A percentile compares a stretch with the other conserved stretches of the same genome.
These are phyloP conservation scores for Vultur gryphus DNA, from an alignment of 2,797 vertebrate species.

Conservation along the genomic window DNA sequence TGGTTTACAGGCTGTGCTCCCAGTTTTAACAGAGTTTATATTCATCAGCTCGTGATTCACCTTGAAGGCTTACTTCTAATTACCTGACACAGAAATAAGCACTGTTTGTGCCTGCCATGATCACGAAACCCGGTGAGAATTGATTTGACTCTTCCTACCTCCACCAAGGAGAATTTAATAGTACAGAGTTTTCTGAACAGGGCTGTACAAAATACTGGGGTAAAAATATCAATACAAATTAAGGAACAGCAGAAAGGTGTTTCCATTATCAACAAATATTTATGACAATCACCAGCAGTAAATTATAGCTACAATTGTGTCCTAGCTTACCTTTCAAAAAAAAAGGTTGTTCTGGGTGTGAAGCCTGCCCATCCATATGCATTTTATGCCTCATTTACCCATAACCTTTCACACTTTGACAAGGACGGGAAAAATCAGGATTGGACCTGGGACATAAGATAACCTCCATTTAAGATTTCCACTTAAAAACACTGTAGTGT, in stretches of 20 bases:
- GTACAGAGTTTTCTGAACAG: background rate
- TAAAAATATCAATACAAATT: background rate
- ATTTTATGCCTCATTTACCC: background rate
- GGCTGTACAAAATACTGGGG: background rate
- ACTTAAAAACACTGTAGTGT: background rate
- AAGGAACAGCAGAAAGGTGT: background rate
- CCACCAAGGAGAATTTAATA: background rate
- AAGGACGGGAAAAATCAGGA: background rate
- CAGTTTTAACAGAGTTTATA: background rate
- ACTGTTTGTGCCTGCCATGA: background rate
- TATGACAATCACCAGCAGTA: background rate
- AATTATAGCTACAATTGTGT: background rate
- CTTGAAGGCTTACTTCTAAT: background rate
- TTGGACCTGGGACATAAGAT: background rate
- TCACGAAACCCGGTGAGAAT: background rate
- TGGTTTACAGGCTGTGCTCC: background rate
- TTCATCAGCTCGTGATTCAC: background rate
- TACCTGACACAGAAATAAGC: background rate
- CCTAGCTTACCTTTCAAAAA: background rate
- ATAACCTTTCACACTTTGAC: background rate
- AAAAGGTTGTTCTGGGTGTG: background rate
- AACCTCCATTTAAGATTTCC: background rate
- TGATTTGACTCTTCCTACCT: background rate
- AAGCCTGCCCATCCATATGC: background rate
- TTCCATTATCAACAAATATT: background rate